phyloP scores from a whole-genome alignment of 2,888 invertebrate species.

The Netelia fuscicornis region DNA sequence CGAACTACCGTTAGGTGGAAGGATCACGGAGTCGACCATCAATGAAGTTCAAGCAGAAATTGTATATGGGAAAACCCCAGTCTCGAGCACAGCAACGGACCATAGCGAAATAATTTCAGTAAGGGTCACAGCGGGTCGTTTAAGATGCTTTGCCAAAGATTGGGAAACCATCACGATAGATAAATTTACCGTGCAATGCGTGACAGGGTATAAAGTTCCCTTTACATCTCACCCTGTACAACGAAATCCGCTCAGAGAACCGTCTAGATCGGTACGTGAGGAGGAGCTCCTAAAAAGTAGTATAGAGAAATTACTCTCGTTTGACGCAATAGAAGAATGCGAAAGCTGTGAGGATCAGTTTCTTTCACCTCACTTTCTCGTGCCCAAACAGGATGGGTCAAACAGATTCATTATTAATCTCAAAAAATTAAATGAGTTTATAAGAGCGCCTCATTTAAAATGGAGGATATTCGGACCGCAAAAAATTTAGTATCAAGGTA shows the following conservation, averaged over 20 bases:
- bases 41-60: slow-evolving; percentile 50
- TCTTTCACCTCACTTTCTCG: slow-evolving; percentile 31
- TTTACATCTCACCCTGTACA: background rate
- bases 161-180: slow-evolving; percentile 36
- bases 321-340: slow-evolving; percentile 21
- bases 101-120: slow-evolving; percentile 44
- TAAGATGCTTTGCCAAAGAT: slow-evolving; percentile 32
- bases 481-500: background rate
- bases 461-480: slow-evolving; percentile 23
- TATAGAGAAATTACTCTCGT: too few relatives aligned
- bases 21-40: background rate
- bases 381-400: slow-evolving; percentile 38
- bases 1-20: slow-evolving; percentile 55
- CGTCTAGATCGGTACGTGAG: background rate
- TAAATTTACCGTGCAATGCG: background rate
- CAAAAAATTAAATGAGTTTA: slow-evolving; percentile 44
- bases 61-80: slow-evolving; percentile 40
- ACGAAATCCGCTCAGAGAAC: background rate
- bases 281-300: background rate
- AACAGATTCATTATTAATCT: slow-evolving; percentile 35
- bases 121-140: slow-evolving; percentile 32
- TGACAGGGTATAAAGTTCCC: slow-evolving; percentile 43
- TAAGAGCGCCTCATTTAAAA: background rate
- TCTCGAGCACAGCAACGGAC: slow-evolving; percentile 30
- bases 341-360: slow-evolving; percentile 20